Conservation (phyloP, 2,113 vertebrate genomes). For the Nematolebias whitei region DNA sequence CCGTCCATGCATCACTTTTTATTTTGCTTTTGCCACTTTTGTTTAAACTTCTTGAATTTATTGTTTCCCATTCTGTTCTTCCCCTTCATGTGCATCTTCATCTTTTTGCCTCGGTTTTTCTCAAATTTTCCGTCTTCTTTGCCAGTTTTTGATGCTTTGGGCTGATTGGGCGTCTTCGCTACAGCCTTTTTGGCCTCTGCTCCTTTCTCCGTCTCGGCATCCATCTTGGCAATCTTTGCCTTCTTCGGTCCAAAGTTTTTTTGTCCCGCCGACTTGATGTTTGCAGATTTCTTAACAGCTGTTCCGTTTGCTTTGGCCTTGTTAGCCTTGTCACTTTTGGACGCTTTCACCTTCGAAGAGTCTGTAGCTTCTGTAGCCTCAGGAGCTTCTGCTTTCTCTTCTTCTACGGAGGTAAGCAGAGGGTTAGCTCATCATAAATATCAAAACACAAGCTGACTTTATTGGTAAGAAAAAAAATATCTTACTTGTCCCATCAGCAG, state of each 20-base stretch:
- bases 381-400: slow-evolving; percentile 53
- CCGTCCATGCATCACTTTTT: slow-evolving; percentile 26
- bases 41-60: slow-evolving; percentile 74
- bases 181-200: slow-evolving; percentile 34
- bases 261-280: slow-evolving; percentile 49
- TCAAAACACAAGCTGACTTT: background rate
- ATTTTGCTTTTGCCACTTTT: slow-evolving; percentile 51
- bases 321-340: slow-evolving; percentile 52
- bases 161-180: slow-evolving; percentile 33
- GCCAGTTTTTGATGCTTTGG: slow-evolving; percentile 42
- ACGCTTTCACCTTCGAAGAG: slow-evolving; percentile 38
- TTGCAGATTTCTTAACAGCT: slow-evolving; percentile 18
- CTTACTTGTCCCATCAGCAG: slow-evolving; percentile 69
- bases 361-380: slow-evolving; percentile 33
- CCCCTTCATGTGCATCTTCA: slow-evolving; percentile 40
- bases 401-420: slow-evolving; percentile 40
- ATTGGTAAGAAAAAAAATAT: background rate
- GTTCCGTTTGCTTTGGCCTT: slow-evolving; percentile 64
- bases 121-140: slow-evolving; percentile 66
- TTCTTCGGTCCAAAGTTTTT: slow-evolving; percentile 67
- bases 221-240: slow-evolving; percentile 71
- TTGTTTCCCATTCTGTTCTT: slow-evolving; percentile 76
- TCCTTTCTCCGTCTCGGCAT: slow-evolving; percentile 54
- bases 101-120: slow-evolving; percentile 69
- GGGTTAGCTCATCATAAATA: slow-evolving; percentile 4